Evolutionary conservation across 1,140 invertebrate species (phyloP).

Genomic region (Drosophila trapezifrons): DNA sequence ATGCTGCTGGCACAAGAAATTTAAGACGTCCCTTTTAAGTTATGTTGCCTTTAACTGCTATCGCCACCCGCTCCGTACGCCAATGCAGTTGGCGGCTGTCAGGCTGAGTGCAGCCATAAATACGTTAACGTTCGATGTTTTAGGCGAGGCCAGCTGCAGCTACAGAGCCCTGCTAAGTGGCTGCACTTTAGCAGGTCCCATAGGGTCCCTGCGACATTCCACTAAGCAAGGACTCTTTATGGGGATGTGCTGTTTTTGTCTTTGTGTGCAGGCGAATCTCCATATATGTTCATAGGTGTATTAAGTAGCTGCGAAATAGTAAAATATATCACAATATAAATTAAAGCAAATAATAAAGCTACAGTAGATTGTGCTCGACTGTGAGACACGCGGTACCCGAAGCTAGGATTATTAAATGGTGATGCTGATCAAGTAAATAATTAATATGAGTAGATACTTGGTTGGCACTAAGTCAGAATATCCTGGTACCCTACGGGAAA

Average conservation of each 20-base stretch:
- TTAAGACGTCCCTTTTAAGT: slow-evolving; percentile 61
- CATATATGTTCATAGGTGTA: slow-evolving; percentile 25
- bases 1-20: slow-evolving; percentile 29
- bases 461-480: too few species aligned
- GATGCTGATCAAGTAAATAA: too few species aligned
- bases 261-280: slow-evolving; percentile 13
- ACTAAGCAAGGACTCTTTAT: slow-evolving; percentile 46
- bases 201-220: slow-evolving; percentile 29
- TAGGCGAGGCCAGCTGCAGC: slow-evolving; percentile 70
- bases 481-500: too few species aligned
- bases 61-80: slow-evolving; percentile 8
- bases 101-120: slow-evolving; percentile 78
- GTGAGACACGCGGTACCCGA: too few species aligned
- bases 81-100: slow-evolving; percentile 63
- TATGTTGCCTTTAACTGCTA: slow-evolving; percentile 28
- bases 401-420: too few species aligned
- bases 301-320: slow-evolving; percentile 19
- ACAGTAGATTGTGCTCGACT: too few species aligned
- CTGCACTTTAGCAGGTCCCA: slow-evolving; percentile 67
- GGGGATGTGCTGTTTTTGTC: slow-evolving; percentile 14
- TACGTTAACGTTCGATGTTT: slow-evolving; percentile 78
- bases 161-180: slow-evolving; percentile 62
- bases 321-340: slow-evolving; percentile 52
- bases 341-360: slow-evolving; percentile 12
- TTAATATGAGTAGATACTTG: too few species aligned